Percentiles rank a stretch among this genome's conserved stretches.
Conservation (phyloP, 2,113 vertebrate genomes). For the Scomber japonicus region DNA sequence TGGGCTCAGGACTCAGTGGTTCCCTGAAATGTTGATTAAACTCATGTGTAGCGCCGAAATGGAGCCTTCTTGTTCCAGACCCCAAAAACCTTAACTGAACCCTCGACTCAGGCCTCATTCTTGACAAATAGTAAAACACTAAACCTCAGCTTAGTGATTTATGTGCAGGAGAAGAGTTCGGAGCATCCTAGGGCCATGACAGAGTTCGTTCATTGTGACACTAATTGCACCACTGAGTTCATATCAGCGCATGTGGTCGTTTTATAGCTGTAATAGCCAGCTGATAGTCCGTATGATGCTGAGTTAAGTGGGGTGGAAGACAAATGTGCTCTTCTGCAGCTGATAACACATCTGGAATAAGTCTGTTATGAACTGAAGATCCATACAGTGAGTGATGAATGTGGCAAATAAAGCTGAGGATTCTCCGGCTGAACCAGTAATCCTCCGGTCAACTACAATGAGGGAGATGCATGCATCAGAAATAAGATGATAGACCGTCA, state of each 20-base stretch:
- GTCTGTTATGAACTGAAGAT: constrained; percentile 41
- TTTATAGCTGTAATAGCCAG: constrained; percentile 56
- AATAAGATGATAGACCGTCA: constrained; percentile 21
- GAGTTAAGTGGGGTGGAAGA: constrained; percentile 55
- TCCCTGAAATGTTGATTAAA: constrained; percentile 81
- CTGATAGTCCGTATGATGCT: constrained; percentile 39
- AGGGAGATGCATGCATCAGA: constrained; percentile 21
- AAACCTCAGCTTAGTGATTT: constrained; percentile 73
- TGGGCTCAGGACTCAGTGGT: constrained; percentile 66
- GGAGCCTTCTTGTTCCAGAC: constrained; percentile 72
- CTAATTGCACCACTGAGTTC: constrained; percentile 61
- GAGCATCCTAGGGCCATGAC: constrained; percentile 42
- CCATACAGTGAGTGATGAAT: constrained; percentile 41
- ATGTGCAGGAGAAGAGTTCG: constrained; percentile 43
- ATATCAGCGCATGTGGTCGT: constrained; percentile 64
- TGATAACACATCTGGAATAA: constrained; percentile 57
- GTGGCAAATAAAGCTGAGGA: constrained; percentile 35
- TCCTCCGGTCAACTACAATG: constrained; percentile 26
- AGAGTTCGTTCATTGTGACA: constrained; percentile 61
- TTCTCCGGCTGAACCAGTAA: constrained; percentile 42
- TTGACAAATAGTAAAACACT: constrained; percentile 64
- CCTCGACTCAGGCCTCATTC: constrained; percentile 60
- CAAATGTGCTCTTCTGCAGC: constrained; percentile 50
- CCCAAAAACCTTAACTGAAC: constrained; percentile 80
- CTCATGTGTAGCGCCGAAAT: constrained; percentile 75